Evolutionary conservation across 92 coral and sea anemone genomes (phyloP).

Genomic region (Parazoanthus atlanticus): DNA sequence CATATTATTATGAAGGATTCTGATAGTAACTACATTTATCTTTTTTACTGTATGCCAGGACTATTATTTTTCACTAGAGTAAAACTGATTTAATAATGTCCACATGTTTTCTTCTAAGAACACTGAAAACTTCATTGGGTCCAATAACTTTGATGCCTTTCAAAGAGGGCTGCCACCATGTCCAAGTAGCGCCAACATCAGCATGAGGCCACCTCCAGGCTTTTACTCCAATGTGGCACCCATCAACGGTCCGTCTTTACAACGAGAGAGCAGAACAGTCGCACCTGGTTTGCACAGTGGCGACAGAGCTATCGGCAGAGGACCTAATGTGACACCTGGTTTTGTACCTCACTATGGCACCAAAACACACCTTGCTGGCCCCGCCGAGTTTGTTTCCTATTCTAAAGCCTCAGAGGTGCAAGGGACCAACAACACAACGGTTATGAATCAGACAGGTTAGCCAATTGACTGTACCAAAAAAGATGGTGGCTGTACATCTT

Average conservation of each 20-base stretch:
- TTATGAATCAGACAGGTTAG: conserved; percentile 17
- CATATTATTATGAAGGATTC: too few relatives aligned
- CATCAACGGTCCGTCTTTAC: neutral
- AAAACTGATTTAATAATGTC: neutral
- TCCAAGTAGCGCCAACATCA: neutral
- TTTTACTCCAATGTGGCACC: neutral
- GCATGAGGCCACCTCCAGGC: conserved; percentile 28
- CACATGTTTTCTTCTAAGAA: conserved; percentile 8
- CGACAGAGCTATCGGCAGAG: neutral
- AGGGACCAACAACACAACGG: neutral
- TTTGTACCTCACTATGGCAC: neutral
- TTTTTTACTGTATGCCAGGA: neutral
- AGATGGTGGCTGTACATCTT: neutral
- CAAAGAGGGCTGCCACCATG: neutral
- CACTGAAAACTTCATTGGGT: neutral
- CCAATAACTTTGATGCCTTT: neutral
- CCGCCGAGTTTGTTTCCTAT: conserved; percentile 15
- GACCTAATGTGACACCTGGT: neutral
- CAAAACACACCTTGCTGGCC: conserved; percentile 27
- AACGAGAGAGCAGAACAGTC: neutral
- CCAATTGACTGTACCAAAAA: neutral
- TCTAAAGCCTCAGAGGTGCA: neutral
- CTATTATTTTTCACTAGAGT: neutral
- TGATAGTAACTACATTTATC: neutral
- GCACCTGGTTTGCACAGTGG: neutral